These are phyloP conservation scores for Dipodomys stephensi DNA, from an alignment of 2,113 vertebrate genomes.

Conservation along the genomic window DNA sequence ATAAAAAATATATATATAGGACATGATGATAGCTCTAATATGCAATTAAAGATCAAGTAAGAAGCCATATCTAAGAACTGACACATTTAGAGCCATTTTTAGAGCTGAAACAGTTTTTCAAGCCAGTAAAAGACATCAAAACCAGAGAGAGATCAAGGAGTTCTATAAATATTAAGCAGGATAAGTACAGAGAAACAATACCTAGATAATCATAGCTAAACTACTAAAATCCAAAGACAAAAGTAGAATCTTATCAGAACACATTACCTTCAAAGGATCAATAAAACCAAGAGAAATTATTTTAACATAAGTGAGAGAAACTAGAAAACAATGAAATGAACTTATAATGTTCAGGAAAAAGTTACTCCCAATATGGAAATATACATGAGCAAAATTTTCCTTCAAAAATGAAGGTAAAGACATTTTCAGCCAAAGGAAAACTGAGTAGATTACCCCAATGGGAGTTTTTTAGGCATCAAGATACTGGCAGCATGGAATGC, in stretches of 20 bases:
- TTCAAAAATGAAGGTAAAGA: background rate
- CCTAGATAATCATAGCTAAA: background rate
- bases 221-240: background rate
- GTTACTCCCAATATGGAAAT: background rate
- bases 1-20: background rate
- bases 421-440: no score
- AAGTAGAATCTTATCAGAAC: background rate
- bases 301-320: background rate
- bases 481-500: no score
- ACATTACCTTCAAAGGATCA: background rate
- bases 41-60: background rate
- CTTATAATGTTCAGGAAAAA: background rate
- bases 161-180: background rate
- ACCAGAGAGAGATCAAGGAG: background rate
- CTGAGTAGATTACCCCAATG: no score
- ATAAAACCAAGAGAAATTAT: background rate
- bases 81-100: no score
- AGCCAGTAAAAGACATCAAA: background rate
- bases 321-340: background rate
- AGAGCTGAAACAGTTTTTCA: background rate
- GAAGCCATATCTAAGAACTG: slow-evolving; percentile 19
- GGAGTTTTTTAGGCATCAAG: no score
- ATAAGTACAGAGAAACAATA: slow-evolving; percentile 23
- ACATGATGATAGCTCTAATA: background rate
- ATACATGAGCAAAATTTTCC: background rate